phyloP scores from a whole-genome alignment of 2,888 invertebrate species.

The Anoncus sp. region DNA sequence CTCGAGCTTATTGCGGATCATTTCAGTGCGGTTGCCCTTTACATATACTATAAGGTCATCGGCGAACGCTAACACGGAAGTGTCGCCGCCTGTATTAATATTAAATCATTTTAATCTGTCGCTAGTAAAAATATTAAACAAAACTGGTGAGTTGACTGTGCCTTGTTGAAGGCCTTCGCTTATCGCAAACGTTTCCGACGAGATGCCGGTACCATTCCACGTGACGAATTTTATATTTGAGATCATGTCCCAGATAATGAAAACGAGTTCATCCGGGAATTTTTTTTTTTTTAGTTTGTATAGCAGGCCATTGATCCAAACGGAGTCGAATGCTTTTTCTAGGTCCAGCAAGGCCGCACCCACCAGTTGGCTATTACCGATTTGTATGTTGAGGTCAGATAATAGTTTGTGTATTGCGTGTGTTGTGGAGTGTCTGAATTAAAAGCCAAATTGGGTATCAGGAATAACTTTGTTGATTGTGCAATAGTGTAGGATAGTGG shows the following conservation, averaged over 20 bases:
- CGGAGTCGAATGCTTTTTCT: conserved; percentile 38
- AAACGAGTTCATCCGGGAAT: neutral
- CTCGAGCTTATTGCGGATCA: no score
- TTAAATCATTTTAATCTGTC: no score
- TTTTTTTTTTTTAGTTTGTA: conserved; percentile 2
- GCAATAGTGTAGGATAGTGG: neutral
- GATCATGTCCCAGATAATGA: conserved; percentile 36
- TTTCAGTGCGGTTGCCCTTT: no score
- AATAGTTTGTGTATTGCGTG: neutral
- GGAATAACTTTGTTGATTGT: neutral
- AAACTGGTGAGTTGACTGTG: no score
- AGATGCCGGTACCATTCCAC: no score
- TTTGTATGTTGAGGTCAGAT: neutral
- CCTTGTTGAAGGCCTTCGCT: no score
- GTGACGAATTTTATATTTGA: no score
- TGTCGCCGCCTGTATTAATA: no score
- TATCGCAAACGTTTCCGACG: no score
- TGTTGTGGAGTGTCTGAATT: neutral
- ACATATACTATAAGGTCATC: no score
- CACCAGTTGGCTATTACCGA: neutral
- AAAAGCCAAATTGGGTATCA: conserved; percentile 15
- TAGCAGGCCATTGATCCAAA: conserved; percentile 30
- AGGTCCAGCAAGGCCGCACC: conserved; percentile 27
- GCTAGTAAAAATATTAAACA: no score
- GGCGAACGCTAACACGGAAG: no score